Conservation (phyloP, 1,140 invertebrate species). For the Oncopodura yosiiana region DNA sequence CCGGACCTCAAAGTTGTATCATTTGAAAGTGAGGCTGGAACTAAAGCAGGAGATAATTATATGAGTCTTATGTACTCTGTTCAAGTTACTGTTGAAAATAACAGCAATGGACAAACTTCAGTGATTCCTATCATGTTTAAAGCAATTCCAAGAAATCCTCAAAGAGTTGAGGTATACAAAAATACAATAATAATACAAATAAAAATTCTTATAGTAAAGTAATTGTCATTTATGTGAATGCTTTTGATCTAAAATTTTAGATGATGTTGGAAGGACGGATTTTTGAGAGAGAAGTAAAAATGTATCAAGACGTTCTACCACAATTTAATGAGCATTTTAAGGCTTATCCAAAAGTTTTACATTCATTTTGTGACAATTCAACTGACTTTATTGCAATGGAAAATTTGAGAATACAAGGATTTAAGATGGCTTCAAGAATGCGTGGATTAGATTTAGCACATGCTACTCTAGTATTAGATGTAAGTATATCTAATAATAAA, state of each 20-base stretch:
- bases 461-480: constrained; percentile 3
- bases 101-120: background rate
- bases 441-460: constrained; percentile 10
- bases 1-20: background rate
- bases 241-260: no score
- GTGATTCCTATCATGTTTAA: constrained; percentile 13
- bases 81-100: background rate
- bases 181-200: no score
- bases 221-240: no score
- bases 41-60: constrained; percentile 16
- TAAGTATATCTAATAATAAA: background rate
- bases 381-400: constrained; percentile 16
- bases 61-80: constrained; percentile 15
- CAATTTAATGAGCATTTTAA: background rate
- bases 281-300: constrained; percentile 6
- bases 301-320: constrained; percentile 11
- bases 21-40: background rate
- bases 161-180: background rate
- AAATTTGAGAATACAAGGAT: constrained; percentile 9
- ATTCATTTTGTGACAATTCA: background rate
- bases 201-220: no score
- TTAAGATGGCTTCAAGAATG: constrained; percentile 7
- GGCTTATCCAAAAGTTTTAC: constrained; percentile 3
- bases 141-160: constrained; percentile 15
- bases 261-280: background rate